Conservation (phyloP, 1,140 invertebrate genomes). For the Tyrophagus putrescentiae region DNA sequence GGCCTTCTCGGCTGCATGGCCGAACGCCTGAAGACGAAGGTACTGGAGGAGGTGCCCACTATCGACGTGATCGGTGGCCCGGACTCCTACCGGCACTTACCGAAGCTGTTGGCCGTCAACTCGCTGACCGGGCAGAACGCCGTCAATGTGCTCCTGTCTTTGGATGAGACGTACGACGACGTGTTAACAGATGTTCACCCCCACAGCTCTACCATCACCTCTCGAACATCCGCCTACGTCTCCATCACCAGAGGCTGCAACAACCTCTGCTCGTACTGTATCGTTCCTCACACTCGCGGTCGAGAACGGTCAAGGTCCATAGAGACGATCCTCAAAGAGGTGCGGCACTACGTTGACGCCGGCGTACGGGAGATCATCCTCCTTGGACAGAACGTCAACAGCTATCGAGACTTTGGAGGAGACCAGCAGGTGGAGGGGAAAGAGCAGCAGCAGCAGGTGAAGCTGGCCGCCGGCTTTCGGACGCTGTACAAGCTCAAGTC, state of each 20-base stretch:
- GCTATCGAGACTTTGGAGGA: constrained; percentile 59
- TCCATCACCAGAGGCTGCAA: constrained; percentile 96
- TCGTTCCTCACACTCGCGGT: constrained; percentile 84
- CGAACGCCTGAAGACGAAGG: constrained; percentile 70
- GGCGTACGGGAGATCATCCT: constrained; percentile 76
- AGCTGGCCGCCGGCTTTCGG: constrained; percentile 59
- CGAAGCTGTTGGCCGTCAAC: constrained; percentile 43
- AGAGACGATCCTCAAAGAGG: constrained; percentile 68
- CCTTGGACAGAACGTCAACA: constrained; percentile 92
- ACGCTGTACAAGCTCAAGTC: constrained; percentile 79
- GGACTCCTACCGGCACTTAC: constrained; percentile 86
- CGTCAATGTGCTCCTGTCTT: constrained; percentile 77
- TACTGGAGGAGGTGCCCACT: constrained; percentile 64
- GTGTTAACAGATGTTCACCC: too few relatives aligned
- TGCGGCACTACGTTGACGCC: constrained; percentile 41
- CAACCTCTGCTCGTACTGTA: constrained; percentile 94
- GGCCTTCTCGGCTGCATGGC: constrained; percentile 77
- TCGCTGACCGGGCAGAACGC: constrained; percentile 21
- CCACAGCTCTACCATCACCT: constrained; percentile 41
- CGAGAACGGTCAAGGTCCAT: constrained; percentile 73
- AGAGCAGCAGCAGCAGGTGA: not conserved
- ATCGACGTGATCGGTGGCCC: constrained; percentile 88
- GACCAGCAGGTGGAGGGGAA: constrained; percentile 6
- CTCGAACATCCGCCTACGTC: constrained; percentile 23
- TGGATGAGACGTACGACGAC: constrained; percentile 97